Conservation (phyloP, 2,797 vertebrate genomes). For the Gorsachius magnificus region DNA sequence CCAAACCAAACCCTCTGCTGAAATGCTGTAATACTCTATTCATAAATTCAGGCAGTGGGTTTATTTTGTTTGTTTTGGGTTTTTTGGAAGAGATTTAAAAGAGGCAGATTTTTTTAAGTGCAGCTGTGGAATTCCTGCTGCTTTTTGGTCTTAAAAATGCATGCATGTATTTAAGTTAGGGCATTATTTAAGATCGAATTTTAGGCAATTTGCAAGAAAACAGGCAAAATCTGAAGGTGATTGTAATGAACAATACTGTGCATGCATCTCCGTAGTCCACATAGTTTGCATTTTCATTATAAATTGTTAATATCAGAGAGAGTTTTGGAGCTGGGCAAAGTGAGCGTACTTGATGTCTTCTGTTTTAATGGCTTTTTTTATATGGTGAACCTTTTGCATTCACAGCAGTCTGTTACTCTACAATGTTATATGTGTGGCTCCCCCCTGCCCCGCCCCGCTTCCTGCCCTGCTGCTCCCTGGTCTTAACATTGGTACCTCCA, state of each 20-base stretch:
- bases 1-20: not conserved
- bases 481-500: not conserved
- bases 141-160: not conserved
- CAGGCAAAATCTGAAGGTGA: not conserved
- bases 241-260: not conserved
- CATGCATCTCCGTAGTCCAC: not conserved
- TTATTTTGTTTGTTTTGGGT: not conserved
- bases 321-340: not conserved
- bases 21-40: not conserved
- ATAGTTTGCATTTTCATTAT: not conserved
- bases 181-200: not conserved
- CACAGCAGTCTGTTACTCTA: not conserved
- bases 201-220: not conserved
- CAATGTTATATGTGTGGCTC: not conserved
- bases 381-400: not conserved
- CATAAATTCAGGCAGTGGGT: not conserved
- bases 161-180: not conserved
- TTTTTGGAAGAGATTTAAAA: not conserved
- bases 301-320: not conserved
- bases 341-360: not conserved
- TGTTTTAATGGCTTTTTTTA: not conserved
- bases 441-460: not conserved
- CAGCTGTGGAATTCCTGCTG: not conserved
- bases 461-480: fast-evolving
- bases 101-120: not conserved